Base-by-base conservation (phyloP, 2,888 invertebrate genomes). In the Watsonalla binaria region DNA sequence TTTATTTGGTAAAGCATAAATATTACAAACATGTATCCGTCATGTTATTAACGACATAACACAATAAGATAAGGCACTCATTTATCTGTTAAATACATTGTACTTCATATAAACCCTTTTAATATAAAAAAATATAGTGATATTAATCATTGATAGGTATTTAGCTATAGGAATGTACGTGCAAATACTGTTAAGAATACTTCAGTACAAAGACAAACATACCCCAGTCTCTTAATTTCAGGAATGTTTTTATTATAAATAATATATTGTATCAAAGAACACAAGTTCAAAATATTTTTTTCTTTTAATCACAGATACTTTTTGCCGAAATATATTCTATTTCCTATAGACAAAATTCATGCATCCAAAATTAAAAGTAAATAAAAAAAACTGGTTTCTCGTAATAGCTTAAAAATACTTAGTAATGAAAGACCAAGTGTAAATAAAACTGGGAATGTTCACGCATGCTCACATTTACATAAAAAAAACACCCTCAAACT, bases 61-160 rank as follows among this genome's bases (percentile, higher is more conserved):
- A 65, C 47, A 51, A 15, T 72, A 83, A 84, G 82, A 15, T 72
- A 83, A 84, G 82, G 83, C 84, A 85, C 84, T 78, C 77, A 64
- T 62, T 66, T 64, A 66, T 63, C 47, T 55, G 45, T 51, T 68
- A 57, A 58, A 63, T 64, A 66, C 57, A 68, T 78, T 79, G 77
- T 79, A 81, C 78, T 80, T 71, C 55, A 58, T 54, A 57, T 58
- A 66, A 68, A 70, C 53, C 59, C 67, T 69, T 60, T 69, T 64
- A 58, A 68, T 59, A 61, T 56, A 61, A 63, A 61, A 59, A 60
- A 64, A 59, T 60, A 51, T n/a, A n/a, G n/a, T n/a, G n/a, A n/a
- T n/a, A n/a, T n/a, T n/a, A n/a, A n/a, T n/a, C n/a, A n/a, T n/a
- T n/a, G n/a, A 53, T 49, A 2, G 58, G 55, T 54, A 50, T 62